A percentile compares a stretch with the other conserved stretches of the same genome.
phyloP scores from a whole-genome alignment of 2,113 vertebrate species.

The Tetrax tetrax region DNA sequence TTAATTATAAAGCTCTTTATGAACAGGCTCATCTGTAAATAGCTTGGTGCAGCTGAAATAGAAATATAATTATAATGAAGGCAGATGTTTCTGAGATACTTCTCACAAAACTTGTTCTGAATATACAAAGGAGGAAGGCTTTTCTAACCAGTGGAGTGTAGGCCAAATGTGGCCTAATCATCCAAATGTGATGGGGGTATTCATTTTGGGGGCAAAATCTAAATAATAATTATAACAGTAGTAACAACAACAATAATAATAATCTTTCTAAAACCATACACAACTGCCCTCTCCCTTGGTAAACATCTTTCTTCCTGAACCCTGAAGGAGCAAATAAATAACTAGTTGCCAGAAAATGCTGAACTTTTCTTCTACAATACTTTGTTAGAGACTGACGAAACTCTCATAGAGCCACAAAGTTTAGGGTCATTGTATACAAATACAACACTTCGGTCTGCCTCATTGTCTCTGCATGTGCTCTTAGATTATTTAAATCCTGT shows the following conservation, averaged over 20 bases:
- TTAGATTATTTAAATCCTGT: background rate
- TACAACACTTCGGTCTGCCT: background rate
- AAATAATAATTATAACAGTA: background rate
- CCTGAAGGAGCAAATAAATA: background rate
- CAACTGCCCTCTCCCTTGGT: background rate
- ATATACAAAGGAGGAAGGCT: slow-evolving; percentile 74
- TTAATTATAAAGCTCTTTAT: slow-evolving; percentile 88
- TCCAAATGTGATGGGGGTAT: background rate
- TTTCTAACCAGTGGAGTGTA: slow-evolving; percentile 35
- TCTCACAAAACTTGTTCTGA: slow-evolving; percentile 77
- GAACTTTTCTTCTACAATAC: background rate
- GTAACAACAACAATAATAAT: background rate
- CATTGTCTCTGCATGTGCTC: background rate
- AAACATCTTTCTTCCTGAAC: background rate
- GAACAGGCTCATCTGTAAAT: slow-evolving; percentile 86
- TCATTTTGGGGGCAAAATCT: background rate
- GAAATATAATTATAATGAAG: slow-evolving; percentile 88
- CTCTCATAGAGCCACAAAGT: background rate
- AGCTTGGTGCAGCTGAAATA: slow-evolving; percentile 87
- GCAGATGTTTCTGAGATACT: slow-evolving; percentile 85
- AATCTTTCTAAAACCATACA: background rate
- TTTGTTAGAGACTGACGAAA: background rate
- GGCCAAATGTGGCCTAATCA: slow-evolving; percentile 10
- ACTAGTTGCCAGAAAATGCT: background rate
- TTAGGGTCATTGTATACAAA: background rate